Base-by-base conservation (phyloP, 64 coral and sea anemone genomes). In the Stichodactyla helianthus region DNA sequence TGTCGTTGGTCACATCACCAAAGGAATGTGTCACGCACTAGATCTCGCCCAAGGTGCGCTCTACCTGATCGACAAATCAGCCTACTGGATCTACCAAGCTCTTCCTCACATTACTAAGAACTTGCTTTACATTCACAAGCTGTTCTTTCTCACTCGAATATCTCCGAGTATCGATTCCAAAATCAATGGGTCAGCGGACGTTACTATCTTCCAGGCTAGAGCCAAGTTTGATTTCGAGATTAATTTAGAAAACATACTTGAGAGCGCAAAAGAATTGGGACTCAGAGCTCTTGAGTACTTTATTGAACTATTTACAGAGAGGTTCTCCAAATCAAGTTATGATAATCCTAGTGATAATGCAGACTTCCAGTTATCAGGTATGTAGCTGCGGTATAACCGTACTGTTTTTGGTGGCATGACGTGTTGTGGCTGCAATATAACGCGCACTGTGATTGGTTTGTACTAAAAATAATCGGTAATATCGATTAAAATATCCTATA, bases 71-170 rank as follows among this genome's bases (percentile, higher is more conserved):
- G 93, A 95, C 51, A 88, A 92, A 50, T 77, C 82, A n/a, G 84
- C 90, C 1, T 95, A 95, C 65, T 95, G 93, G 93, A 90, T 88
- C 15, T 86, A 95, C 54, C 83, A 54, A 53, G 93, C 93, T 28
- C 84, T 91, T 6, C 82, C 85, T 22, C 67, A 79, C 54, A 77
- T 82, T 0, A 51, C 86, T 54, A 77, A 83, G 0, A 95, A 95
- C 50, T 54, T 95, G 1, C 83, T 95, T 0, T 22, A 90, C 26
- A 92, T 95, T 54, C 90, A 95, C 64, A 62, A 77, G 70, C 83
- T 95, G 2, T 77, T 86, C 26, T 95, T 95, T 80, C 82, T 92
- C 51, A 92, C 90, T 2, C 86, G 89, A 56, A 27, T 92, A 18
- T 79, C 93, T 1, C 86, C 93, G 28, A 59, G 79, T 55, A 50